A percentile compares a stretch with the other conserved stretches of the same genome.
Evolutionary conservation across 2,797 vertebrate species (phyloP).

Genomic region (Cuculus canorus): DNA sequence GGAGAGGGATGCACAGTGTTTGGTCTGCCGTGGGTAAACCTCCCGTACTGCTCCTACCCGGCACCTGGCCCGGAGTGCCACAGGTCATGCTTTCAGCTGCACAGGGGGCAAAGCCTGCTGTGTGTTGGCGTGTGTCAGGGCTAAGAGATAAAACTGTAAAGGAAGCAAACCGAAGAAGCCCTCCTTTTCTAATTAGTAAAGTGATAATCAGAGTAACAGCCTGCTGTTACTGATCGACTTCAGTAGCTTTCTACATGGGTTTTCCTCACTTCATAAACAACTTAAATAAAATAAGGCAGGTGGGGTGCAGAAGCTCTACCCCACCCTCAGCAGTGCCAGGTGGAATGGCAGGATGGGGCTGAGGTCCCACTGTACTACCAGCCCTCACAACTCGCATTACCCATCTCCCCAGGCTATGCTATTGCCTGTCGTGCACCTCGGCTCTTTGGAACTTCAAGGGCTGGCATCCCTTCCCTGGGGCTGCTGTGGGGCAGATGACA

Average conservation of each 20-base stretch:
- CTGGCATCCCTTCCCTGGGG: neutral
- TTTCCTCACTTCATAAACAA: neutral
- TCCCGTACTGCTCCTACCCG: accelerated
- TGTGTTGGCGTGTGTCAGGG: neutral
- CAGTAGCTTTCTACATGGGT: neutral
- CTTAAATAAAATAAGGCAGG: neutral
- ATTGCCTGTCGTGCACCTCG: neutral
- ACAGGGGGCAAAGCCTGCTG: neutral
- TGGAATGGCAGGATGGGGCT: neutral
- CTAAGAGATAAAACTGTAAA: neutral
- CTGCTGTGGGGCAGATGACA: neutral
- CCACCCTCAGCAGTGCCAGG: neutral
- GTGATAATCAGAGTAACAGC: neutral
- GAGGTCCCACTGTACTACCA: neutral
- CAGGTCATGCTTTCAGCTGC: neutral
- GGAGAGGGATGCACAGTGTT: neutral
- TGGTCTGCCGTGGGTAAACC: accelerated
- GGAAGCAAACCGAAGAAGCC: neutral
- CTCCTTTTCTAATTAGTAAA: neutral
- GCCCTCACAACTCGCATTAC: accelerated
- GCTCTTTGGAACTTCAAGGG: neutral
- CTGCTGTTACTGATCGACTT: neutral
- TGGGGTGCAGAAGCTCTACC: neutral
- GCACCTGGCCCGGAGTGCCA: neutral
- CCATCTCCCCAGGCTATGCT: too few species aligned